Base-by-base conservation (phyloP, 2,797 vertebrate species). In the Phoeniculus purpureus region DNA sequence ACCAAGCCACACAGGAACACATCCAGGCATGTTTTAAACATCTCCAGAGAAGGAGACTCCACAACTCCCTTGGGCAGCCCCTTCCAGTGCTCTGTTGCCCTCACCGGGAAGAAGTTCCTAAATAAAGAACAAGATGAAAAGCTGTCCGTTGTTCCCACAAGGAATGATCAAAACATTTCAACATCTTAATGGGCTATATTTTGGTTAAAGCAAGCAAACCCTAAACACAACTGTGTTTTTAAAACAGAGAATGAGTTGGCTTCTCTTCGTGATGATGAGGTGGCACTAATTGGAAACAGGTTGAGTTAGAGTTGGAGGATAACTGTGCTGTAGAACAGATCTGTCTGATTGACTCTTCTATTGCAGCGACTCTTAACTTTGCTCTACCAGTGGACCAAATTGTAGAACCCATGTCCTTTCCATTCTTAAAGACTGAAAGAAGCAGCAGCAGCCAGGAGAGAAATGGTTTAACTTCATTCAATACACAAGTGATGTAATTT, bases 211-310 rank as follows among this genome's bases (percentile, higher is more conserved):
- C 9, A 66, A 74, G 31, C 18, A 71, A 87, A 37, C 7, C 3
- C 14, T 6, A 48, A 47, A 7, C 3, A 1, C 0, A 4, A 0
- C n/a, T 47, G 31, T 60, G 2, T 47, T 65, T 67, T 83, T 50
- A 59, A 68, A 37, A 16, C 20, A 47, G n/a, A 73, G 27, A 15
- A 32, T 85, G 6, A 77, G 9, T 52, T 65, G 47, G 7, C 19
- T 52, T 79, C 23, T 62, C 12, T 58, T 80, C 55, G 18, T 1
- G 0, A 10, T 74, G 54, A 73, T 84, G 71, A 65, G 12, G 14
- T 85, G 58, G 11, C 40, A 48, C 25, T 70, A 43, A 19, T 47
- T 43, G 31, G 47, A 72, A 86, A n/a, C 21, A 29, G 3, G 8
- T 87, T 48, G 9, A 29, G 6, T 68, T 87, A 45, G 20, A 29